These are phyloP conservation scores for Acrocephalus kingi DNA, from an alignment of 2,113 vertebrate genomes.

Conservation along the genomic window DNA sequence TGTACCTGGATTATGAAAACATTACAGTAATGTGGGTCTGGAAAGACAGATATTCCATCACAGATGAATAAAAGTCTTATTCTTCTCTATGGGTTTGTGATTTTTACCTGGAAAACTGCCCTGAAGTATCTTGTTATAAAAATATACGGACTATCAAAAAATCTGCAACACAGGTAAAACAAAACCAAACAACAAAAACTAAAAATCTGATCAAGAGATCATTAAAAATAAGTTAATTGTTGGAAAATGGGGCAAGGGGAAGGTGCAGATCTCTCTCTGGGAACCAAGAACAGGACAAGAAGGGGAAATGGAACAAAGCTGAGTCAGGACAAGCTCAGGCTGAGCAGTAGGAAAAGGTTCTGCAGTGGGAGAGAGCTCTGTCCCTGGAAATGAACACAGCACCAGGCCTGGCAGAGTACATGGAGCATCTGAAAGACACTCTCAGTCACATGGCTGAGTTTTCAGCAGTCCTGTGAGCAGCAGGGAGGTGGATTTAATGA, in stretches of 20 bases:
- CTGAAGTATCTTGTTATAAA: background rate
- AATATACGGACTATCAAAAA: background rate
- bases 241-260: background rate
- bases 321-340: background rate
- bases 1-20: background rate
- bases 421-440: background rate
- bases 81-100: background rate
- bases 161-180: accelerated
- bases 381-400: background rate
- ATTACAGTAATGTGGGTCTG: background rate
- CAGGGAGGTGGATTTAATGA: background rate
- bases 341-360: background rate
- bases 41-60: background rate
- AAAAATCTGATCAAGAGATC: background rate
- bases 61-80: background rate
- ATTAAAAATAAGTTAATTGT: background rate
- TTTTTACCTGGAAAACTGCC: background rate
- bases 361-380: background rate
- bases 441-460: background rate
- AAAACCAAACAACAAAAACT: background rate
- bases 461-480: background rate
- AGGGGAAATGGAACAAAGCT: background rate
- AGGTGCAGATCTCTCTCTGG: background rate
- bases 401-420: background rate
- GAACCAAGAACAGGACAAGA: accelerated